Evolutionary conservation across 2,888 invertebrate genomes (phyloP), one percentile per base, ranked within the genome.

Genomic region (Pardosa pseudoannulata): DNA sequence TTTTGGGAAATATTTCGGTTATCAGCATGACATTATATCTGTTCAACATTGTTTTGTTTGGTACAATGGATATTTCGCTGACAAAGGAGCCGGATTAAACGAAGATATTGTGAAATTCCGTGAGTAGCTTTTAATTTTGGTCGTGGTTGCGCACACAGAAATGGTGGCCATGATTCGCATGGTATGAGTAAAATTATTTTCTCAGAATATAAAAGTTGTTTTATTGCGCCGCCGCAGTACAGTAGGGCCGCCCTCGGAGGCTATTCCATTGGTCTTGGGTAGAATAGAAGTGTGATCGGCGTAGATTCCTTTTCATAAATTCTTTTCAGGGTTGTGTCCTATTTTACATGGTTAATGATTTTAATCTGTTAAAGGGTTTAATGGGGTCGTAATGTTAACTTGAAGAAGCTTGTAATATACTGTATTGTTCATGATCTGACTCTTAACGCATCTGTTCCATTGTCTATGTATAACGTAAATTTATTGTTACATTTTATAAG

Each of bases 121-220:
- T 80, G 64, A 80, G 80, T 80, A 80, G 71, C 36, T 80, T 32
- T 73, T 71, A 64, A 80, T 67, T 80, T 80, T 65, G 50, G 19
- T 56, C 67, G 72, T 81, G 75, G 31, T 32, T 82, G 82, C 80
- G 82, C n/a, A n/a, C n/a, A n/a, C 75, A 75, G 68, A 75, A 75
- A 75, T 82, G 82, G 74, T 70, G 73, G 50, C 67, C 68, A 62
- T 68, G 67, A 36, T 62, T 80, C 73, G 80, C 80, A 65, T 80
- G 80, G 73, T 80, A 80, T 65, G 46, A 72, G 73, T 80, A 73
- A 80, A 76, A 79, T 62, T 70, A 28, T 39, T 64, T 82, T 75
- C 71, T 70, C 32, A 31, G 79, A 79, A 80, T n/a, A 46, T 50
- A 73, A 64, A 65, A 76, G 56, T 31, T 56, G 56, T 23, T 6